Evolutionary conservation across 2,113 vertebrate genomes (phyloP).

Genomic region (Nanger granti): DNA sequence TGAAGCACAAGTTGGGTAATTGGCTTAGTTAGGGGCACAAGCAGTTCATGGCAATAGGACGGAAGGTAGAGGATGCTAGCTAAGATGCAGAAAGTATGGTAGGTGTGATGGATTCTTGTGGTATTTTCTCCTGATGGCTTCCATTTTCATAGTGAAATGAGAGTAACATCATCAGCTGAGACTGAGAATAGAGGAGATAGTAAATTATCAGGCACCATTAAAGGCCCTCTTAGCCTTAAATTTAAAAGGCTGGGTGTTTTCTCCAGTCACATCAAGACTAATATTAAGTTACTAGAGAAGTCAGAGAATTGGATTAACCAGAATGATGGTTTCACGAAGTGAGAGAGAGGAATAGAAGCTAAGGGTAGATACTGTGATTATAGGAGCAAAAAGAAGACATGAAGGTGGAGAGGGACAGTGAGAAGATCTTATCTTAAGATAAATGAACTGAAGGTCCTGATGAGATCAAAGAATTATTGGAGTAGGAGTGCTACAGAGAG

Average conservation of each 20-base stretch:
- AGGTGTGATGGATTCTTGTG: not conserved
- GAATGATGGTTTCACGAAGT: not conserved
- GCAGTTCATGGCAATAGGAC: not conserved
- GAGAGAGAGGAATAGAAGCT: not conserved
- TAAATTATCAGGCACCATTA: not conserved
- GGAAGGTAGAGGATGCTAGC: not conserved
- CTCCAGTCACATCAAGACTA: not conserved
- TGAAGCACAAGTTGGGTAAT: not conserved
- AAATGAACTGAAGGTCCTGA: not conserved
- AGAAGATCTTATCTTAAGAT: not conserved
- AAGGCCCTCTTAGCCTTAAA: not conserved
- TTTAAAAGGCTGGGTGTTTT: not conserved
- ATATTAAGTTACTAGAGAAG: not conserved
- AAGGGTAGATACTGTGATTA: not conserved
- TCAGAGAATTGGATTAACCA: not conserved
- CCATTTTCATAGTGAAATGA: not conserved
- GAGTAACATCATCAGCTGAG: not conserved
- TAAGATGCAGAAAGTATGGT: not conserved
- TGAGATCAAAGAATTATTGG: not conserved
- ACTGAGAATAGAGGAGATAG: not conserved
- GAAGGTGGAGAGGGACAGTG: not conserved
- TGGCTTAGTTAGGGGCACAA: not conserved
- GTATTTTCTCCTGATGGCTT: conserved; percentile 6
- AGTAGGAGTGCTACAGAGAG: not conserved
- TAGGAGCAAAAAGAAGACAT: not conserved